phyloP scores from a whole-genome alignment of 2,888 invertebrate genomes.

The Nesidiocoris tenuis region DNA sequence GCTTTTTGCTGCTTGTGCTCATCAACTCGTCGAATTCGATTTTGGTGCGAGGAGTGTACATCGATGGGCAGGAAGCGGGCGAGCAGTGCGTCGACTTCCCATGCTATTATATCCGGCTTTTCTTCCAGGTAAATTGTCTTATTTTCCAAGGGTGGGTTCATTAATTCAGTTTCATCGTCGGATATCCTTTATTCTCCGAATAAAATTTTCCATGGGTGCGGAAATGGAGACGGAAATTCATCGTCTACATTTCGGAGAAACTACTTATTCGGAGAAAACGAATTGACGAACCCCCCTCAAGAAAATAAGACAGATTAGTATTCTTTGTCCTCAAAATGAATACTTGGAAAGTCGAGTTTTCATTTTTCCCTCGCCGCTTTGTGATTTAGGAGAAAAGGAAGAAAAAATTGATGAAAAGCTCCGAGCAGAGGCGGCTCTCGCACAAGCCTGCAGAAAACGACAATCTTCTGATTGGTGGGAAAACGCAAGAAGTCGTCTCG shows the following conservation, averaged over 20 bases:
- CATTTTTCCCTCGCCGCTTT: not conserved
- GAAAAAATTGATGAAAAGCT: conserved; percentile 21
- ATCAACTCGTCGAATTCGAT: conserved; percentile 85
- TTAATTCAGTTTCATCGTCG: not conserved
- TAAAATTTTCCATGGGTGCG: not conserved
- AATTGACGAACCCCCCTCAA: no score
- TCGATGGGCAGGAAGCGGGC: conserved; percentile 80
- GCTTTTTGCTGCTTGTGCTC: conserved; percentile 71
- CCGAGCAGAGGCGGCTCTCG: conserved; percentile 9
- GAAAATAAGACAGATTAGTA: no score
- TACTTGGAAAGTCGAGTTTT: not conserved
- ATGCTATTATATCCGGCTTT: conserved; percentile 76
- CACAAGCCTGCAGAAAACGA: conserved; percentile 9
- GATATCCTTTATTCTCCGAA: not conserved
- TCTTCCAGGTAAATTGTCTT: conserved; percentile 64
- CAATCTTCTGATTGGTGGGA: conserved; percentile 11
- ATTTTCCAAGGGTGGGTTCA: no score
- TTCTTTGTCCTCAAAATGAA: not conserved
- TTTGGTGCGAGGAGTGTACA: conserved; percentile 81
- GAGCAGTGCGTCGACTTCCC: conserved; percentile 82
- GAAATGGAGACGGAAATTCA: no score
- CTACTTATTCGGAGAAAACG: no score
- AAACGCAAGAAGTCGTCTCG: conserved; percentile 24
- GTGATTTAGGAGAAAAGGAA: conserved; percentile 20
- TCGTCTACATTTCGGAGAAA: no score